phyloP scores from a whole-genome alignment of 2,888 invertebrate genomes.

The Mantis religiosa region DNA sequence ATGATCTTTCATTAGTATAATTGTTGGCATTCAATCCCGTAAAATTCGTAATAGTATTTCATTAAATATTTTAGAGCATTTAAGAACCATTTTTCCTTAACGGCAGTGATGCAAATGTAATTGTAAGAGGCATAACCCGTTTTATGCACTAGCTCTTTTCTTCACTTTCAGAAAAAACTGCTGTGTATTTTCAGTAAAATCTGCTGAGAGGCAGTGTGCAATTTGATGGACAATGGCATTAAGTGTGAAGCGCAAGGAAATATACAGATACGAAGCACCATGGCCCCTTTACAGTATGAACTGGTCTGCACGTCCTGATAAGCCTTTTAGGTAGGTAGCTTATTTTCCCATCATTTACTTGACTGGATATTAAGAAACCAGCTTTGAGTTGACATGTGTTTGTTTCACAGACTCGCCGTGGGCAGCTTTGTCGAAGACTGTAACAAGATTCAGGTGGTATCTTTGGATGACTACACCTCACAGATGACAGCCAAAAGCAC shows the following conservation, averaged over 20 bases:
- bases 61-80: too few species aligned
- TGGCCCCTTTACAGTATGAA: slow-evolving; percentile 99
- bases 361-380: not conserved
- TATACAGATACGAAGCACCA: slow-evolving; percentile 95
- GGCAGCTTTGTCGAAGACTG: slow-evolving; percentile 99
- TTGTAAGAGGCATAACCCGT: too few species aligned
- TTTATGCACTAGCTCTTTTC: too few species aligned
- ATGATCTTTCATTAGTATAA: too few species aligned
- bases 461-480: slow-evolving; percentile 96
- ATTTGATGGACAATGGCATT: slow-evolving; percentile 20
- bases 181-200: not conserved
- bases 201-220: not conserved
- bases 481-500: slow-evolving; percentile 95
- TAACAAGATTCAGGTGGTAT: slow-evolving; percentile 97
- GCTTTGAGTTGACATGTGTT: not conserved
- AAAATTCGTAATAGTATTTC: too few species aligned
- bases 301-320: slow-evolving; percentile 97
- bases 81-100: too few species aligned
- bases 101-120: too few species aligned
- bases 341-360: not conserved
- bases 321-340: slow-evolving; percentile 67
- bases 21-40: too few species aligned
- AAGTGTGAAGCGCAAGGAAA: slow-evolving; percentile 65
- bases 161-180: not conserved
- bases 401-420: slow-evolving; percentile 64